phyloP scores from a whole-genome alignment of 1,140 invertebrate species.

The Laupala kohalensis region DNA sequence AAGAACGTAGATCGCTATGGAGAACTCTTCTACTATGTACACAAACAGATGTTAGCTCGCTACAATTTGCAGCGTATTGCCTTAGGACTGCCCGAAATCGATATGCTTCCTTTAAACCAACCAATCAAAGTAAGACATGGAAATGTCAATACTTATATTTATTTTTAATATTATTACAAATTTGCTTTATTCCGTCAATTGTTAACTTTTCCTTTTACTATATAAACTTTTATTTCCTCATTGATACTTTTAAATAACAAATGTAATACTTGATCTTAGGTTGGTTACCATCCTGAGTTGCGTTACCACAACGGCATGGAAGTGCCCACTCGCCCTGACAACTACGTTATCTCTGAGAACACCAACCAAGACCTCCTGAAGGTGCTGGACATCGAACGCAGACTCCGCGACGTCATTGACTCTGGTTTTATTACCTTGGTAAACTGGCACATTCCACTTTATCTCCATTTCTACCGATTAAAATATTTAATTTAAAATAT shows the following conservation, averaged over 20 bases:
- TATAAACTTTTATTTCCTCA: background rate
- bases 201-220: background rate
- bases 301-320: conserved; percentile 48
- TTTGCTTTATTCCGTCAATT: background rate
- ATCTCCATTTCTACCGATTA: background rate
- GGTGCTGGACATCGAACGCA: conserved; percentile 39
- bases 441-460: conserved; percentile 23
- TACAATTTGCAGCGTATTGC: conserved; percentile 56
- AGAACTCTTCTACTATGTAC: conserved; percentile 41
- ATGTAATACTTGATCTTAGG: conserved; percentile 23
- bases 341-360: conserved; percentile 20
- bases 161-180: background rate
- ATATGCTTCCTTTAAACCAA: conserved; percentile 37
- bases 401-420: conserved; percentile 48
- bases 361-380: conserved; percentile 31
- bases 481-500: too few relatives aligned
- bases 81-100: conserved; percentile 44
- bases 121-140: conserved; percentile 25
- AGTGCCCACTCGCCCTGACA: conserved; percentile 41
- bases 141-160: background rate
- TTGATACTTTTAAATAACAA: background rate
- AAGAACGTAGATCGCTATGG: conserved; percentile 40
- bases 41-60: conserved; percentile 46
- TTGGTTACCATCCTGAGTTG: conserved; percentile 51
- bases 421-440: conserved; percentile 35